Base-by-base conservation (phyloP, 2,113 vertebrate species). In the Atlantisia rogersi region DNA sequence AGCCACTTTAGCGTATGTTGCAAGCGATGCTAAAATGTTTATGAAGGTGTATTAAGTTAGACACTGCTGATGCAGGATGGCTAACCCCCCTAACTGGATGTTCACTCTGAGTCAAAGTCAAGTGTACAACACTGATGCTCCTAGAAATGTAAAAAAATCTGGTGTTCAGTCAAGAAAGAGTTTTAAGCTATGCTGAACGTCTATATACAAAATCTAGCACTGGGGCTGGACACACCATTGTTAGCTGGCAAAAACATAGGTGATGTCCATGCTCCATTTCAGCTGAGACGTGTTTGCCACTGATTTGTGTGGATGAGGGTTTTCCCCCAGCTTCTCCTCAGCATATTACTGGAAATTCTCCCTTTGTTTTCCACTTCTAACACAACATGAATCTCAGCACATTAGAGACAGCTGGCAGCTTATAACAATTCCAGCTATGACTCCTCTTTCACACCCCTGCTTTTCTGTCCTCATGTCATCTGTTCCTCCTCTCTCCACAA, bases 291-390 rank as follows among this genome's bases (percentile, higher is more conserved):
- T 77, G 31, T 63, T 86, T 90, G 28, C 14, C 42, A 80, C 55
- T 92, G 91, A 92, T 94, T 92, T 93, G 55, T 82, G 50, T 28
- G 50, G 68, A 74, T 74, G 65, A 84, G 62, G 26, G 62, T 82
- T 91, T 88, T 76, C 15, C 79, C n/a, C 19, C 1, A 3, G 20
- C 32, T 65, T 91, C 32, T 82, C 2, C 2, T 63, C 40, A 29
- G n/a, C 0, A 0, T 55, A 10, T 92, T 80, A 74, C 67, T 74
- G 52, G 59, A 94, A 93, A 74, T 12, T 77, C 80, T 29, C 25
- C 6, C 7, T 60, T 28, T 55, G 28, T 39, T 78, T 83, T 56
- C 62, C 4, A 52, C 86, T 90, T 80, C n/a, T 32, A 74, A 55
- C n/a, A 35, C 18, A 84, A 29, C 48, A 62, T 0, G 11, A 84